phyloP scores from a whole-genome alignment of 2,113 vertebrate species.

The Sorex araneus region DNA sequence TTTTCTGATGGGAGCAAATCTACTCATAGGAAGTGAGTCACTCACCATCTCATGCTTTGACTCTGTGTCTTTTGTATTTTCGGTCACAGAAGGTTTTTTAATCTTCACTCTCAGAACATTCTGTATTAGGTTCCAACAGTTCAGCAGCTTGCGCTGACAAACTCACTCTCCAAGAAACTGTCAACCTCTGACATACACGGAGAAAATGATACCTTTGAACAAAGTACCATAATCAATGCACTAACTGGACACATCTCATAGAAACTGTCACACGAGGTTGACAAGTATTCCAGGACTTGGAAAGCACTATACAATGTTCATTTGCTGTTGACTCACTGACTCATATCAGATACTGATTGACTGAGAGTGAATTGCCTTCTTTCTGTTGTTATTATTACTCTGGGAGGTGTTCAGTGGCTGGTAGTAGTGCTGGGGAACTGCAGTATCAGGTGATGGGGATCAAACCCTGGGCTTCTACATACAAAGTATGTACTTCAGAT shows the following conservation, averaged over 20 bases:
- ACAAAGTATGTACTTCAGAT: too few relatives aligned
- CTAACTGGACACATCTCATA: slow-evolving; percentile 40
- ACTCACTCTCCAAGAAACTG: background rate
- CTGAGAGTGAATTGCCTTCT: slow-evolving; percentile 42
- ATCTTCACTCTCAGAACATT: background rate
- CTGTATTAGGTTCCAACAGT: background rate
- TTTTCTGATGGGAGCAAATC: background rate
- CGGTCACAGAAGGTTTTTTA: background rate
- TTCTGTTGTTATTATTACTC: too few relatives aligned
- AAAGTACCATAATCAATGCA: slow-evolving; percentile 28
- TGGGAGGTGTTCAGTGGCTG: too few relatives aligned
- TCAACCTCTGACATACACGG: slow-evolving; percentile 51
- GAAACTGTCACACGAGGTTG: slow-evolving; percentile 63
- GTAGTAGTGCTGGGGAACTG: too few relatives aligned
- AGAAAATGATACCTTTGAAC: slow-evolving; percentile 41
- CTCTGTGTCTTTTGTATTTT: background rate
- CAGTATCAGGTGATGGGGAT: too few relatives aligned
- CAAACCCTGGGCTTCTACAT: too few relatives aligned
- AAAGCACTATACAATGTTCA: slow-evolving; percentile 59
- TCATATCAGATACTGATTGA: slow-evolving; percentile 68
- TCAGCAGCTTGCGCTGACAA: background rate
- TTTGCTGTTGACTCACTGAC: slow-evolving; percentile 47
- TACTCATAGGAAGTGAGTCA: background rate
- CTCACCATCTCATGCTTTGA: background rate
- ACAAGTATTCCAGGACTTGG: slow-evolving; percentile 38